A percentile compares a stretch with the other conserved stretches of the same genome.
These are phyloP conservation scores for Triplophysa yarkandensis DNA, from an alignment of 2,797 vertebrate genomes.

Conservation along the genomic window DNA sequence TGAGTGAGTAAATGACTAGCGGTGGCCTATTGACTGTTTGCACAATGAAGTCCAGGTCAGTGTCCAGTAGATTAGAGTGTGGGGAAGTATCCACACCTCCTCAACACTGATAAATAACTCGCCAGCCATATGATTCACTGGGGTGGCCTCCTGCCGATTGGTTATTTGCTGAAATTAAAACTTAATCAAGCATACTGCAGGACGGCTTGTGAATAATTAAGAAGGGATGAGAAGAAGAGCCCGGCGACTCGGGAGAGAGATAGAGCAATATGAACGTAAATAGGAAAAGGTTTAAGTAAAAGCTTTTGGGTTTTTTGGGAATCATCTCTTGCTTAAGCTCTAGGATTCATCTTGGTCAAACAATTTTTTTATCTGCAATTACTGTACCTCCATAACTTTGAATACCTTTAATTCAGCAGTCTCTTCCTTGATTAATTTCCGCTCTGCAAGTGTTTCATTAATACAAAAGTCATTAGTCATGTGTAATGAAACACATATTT, in stretches of 20 bases:
- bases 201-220: conserved; percentile 88
- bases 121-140: conserved; percentile 76
- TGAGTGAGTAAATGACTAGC: conserved; percentile 51
- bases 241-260: conserved; percentile 45
- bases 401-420: conserved; percentile 74
- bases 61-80: conserved; percentile 77
- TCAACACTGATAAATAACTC: conserved; percentile 81
- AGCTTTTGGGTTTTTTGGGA: conserved; percentile 2
- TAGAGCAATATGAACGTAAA: conserved; percentile 39
- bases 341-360: conserved; percentile 53
- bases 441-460: conserved; percentile 77
- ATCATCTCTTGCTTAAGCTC: background rate
- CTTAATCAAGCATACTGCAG: conserved; percentile 87
- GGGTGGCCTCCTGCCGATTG: conserved; percentile 74
- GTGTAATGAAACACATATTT: conserved; percentile 66
- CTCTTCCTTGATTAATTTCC: conserved; percentile 79
- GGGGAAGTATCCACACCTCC: conserved; percentile 59
- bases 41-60: conserved; percentile 69
- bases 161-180: conserved; percentile 93
- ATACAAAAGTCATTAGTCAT: conserved; percentile 78
- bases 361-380: conserved; percentile 68
- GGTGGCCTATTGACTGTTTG: conserved; percentile 68
- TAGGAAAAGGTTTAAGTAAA: conserved; percentile 36
- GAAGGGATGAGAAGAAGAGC: conserved; percentile 59
- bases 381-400: conserved; percentile 76